Evolutionary conservation across 2,797 vertebrate species (phyloP), one percentile per base, ranked within the genome.

Genomic region (Jordanella pulchra): DNA sequence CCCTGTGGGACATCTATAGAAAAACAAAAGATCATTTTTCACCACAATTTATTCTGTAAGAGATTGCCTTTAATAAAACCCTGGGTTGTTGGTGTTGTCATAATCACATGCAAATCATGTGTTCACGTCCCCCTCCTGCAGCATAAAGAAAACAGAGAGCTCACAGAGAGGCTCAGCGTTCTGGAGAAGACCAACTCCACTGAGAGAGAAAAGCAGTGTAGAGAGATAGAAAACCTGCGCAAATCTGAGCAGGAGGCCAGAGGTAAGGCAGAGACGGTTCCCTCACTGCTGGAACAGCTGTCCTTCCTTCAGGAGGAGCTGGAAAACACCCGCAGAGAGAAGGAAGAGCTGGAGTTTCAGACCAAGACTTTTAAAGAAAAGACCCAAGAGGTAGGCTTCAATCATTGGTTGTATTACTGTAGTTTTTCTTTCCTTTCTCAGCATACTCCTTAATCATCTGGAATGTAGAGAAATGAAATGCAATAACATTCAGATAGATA

Each of bases 131-230:
- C 87, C 17, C 69, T 66, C 86, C 82, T 61, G 50, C 90, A 99
- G 98, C 95, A 96, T 72, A 97, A 96, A 92, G 97, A 98, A 79
- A 97, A 97, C 93, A 95, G 93, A 88, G 95, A 94, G 71, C 90
- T 99, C 80, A 89, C 92, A 80, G 97, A 98, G 89, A 96, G 91
- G 83, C 84, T 97, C 84, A 92, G 69, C 58, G 89, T 13, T 61
- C 72, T 95, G 70, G 96, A 96, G 91, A 91, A 81, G 84, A 84
- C 90, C 0, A 95, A 94, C 56, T 86, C 75, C 13, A 79, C 89
- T 0, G 97, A 99, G 90, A 94, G 92, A 14, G 95, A 97, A 78
- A 97, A 93, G 86, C 92, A 96, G 67, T 91, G 90, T 21, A 89
- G 67, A 72, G 96, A 97, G 13, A 88, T 96, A n/a, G 94, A 95